phyloP scores from a whole-genome alignment of 2,888 invertebrate genomes.

The Chymomyza procnemis region DNA sequence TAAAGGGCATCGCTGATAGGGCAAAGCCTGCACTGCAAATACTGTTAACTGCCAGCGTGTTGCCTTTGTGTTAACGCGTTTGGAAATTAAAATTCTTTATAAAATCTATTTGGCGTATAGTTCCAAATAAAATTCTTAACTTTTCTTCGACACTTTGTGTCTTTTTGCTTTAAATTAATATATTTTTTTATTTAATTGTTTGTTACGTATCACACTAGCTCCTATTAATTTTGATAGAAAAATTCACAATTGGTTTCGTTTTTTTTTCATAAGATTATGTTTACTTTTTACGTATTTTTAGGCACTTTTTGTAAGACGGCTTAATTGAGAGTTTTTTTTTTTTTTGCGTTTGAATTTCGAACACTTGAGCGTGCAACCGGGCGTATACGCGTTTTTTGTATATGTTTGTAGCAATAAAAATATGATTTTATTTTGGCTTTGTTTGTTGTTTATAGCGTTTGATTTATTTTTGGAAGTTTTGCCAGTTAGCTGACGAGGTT shows the following conservation, averaged over 20 bases:
- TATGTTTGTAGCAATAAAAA: slow-evolving; percentile 4
- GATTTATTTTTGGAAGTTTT: background rate
- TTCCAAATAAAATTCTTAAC: slow-evolving; percentile 18
- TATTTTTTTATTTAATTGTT: slow-evolving; percentile 13
- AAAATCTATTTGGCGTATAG: slow-evolving; percentile 16
- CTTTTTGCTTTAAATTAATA: background rate
- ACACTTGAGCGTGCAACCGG: slow-evolving; percentile 16
- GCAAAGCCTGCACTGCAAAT: slow-evolving; percentile 79
- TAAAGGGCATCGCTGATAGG: slow-evolving; percentile 92
- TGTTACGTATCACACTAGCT: slow-evolving; percentile 51
- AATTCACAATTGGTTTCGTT: slow-evolving; percentile 12
- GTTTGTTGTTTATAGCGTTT: background rate
- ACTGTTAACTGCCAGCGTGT: slow-evolving; percentile 78
- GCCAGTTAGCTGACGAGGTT: slow-evolving; percentile 18
- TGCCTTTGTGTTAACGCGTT: slow-evolving; percentile 50
- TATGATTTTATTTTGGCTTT: slow-evolving; percentile 1
- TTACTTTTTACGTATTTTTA: slow-evolving; percentile 39
- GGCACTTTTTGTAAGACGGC: slow-evolving; percentile 69
- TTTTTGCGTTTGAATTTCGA: slow-evolving; percentile 8
- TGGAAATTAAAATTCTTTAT: background rate
- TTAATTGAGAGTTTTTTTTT: slow-evolving; percentile 34
- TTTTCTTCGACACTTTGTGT: background rate
- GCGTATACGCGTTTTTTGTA: slow-evolving; percentile 10
- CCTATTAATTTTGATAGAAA: slow-evolving; percentile 7
- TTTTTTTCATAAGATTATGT: slow-evolving; percentile 26